Conservation (phyloP, 2,113 vertebrate genomes). For the Sinocyclocheilus anophthalmus region DNA sequence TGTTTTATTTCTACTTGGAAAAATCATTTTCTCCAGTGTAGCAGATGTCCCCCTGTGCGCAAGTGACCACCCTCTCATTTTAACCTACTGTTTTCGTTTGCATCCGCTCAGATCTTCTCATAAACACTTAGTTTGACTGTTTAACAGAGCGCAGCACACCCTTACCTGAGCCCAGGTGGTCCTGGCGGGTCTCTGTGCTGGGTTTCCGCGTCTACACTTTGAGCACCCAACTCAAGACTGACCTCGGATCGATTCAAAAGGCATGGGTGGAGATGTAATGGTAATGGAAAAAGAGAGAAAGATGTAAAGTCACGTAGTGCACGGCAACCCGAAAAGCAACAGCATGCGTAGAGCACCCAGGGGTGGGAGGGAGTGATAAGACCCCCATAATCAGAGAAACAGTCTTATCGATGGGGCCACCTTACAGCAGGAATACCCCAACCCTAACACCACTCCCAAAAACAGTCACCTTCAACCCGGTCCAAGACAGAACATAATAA, state of each 20-base stretch:
- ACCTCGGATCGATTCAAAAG: background rate
- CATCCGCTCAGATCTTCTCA: background rate
- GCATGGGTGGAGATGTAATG: slow-evolving; percentile 24
- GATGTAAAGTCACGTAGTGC: slow-evolving; percentile 52
- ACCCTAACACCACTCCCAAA: slow-evolving; percentile 61
- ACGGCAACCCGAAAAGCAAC: slow-evolving; percentile 17
- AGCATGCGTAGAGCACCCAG: slow-evolving; percentile 55
- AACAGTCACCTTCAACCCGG: slow-evolving; percentile 48
- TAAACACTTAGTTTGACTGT: background rate
- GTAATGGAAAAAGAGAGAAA: slow-evolving; percentile 53
- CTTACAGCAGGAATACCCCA: slow-evolving; percentile 76
- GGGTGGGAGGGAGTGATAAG: slow-evolving; percentile 67
- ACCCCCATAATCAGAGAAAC: slow-evolving; percentile 55
- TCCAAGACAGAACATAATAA: slow-evolving; percentile 4
- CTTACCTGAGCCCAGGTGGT: slow-evolving; percentile 75
- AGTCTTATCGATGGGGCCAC: slow-evolving; percentile 71
- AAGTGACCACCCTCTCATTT: background rate
- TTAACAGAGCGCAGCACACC: slow-evolving; percentile 57
- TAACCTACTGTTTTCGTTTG: background rate
- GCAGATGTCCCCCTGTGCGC: background rate
- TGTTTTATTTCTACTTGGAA: background rate
- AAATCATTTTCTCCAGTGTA: background rate
- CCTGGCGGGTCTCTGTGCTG: slow-evolving; percentile 64
- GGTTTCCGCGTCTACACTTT: slow-evolving; percentile 56
- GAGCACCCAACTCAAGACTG: slow-evolving; percentile 52